Evolutionary conservation across 2,797 vertebrate species (phyloP).

Genomic region (Cuniculus paca): DNA sequence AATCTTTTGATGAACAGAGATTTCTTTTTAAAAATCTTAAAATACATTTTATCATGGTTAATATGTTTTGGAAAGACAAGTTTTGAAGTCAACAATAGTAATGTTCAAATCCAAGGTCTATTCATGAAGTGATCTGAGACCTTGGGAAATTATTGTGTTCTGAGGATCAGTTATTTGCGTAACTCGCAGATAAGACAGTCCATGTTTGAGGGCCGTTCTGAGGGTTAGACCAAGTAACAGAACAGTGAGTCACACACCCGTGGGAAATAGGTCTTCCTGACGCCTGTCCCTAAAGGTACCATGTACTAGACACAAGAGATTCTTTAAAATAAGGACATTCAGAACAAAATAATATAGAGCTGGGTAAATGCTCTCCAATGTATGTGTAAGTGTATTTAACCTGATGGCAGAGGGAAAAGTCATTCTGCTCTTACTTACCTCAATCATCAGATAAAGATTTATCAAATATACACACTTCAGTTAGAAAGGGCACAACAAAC

Average conservation of each 20-base stretch:
- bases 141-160: conserved; percentile 61
- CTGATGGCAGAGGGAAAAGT: not conserved
- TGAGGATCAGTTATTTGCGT: conserved; percentile 23
- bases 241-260: conserved; percentile 60
- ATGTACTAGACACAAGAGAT: not conserved
- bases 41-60: conserved; percentile 6
- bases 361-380: not conserved
- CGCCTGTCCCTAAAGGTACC: not conserved
- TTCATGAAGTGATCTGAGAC: conserved; percentile 20
- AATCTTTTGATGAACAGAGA: not conserved
- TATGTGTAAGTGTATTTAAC: not conserved
- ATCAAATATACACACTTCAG: not conserved
- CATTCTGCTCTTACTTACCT: not conserved
- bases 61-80: conserved; percentile 14
- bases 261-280: not conserved
- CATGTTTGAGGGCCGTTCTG: conserved; percentile 58
- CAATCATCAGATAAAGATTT: not conserved
- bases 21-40: conserved; percentile 18
- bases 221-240: not conserved
- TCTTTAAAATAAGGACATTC: not conserved
- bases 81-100: conserved; percentile 55
- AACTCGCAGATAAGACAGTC: conserved; percentile 60
- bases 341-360: not conserved
- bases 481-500: not conserved
- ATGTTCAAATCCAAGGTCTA: conserved; percentile 66